These are phyloP conservation scores for Halcyon leucocephala DNA, from an alignment of 2,797 vertebrate species.

Conservation along the genomic window DNA sequence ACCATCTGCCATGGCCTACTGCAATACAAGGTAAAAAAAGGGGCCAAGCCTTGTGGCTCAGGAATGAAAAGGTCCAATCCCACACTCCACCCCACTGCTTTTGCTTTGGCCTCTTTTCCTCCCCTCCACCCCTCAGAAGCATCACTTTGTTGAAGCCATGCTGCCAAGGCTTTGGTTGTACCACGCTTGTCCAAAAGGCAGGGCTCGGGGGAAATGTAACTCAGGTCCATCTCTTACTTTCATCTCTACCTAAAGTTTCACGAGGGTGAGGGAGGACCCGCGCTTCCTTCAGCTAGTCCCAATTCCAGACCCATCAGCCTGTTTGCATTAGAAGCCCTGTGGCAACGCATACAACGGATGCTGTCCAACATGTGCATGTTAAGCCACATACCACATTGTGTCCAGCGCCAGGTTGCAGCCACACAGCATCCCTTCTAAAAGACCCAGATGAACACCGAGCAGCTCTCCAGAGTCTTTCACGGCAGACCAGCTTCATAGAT, in stretches of 20 bases:
- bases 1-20: neutral
- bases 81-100: neutral
- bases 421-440: neutral
- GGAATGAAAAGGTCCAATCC: neutral
- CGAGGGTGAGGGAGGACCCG: neutral
- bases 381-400: neutral
- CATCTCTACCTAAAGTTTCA: neutral
- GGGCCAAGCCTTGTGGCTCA: neutral
- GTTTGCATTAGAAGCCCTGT: neutral
- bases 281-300: rapidly evolving
- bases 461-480: neutral
- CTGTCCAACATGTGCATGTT: rapidly evolving
- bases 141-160: rapidly evolving
- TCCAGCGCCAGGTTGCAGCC: neutral
- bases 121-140: neutral
- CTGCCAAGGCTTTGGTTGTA: neutral
- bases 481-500: neutral
- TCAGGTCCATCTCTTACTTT: neutral
- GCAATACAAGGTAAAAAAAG: neutral
- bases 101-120: neutral
- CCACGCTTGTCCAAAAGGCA: neutral
- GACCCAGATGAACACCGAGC: neutral
- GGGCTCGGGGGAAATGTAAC: neutral
- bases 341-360: neutral
- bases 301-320: neutral